These are phyloP conservation scores for Siniperca undulata DNA, from an alignment of 2,797 vertebrate species.

Conservation along the genomic window DNA sequence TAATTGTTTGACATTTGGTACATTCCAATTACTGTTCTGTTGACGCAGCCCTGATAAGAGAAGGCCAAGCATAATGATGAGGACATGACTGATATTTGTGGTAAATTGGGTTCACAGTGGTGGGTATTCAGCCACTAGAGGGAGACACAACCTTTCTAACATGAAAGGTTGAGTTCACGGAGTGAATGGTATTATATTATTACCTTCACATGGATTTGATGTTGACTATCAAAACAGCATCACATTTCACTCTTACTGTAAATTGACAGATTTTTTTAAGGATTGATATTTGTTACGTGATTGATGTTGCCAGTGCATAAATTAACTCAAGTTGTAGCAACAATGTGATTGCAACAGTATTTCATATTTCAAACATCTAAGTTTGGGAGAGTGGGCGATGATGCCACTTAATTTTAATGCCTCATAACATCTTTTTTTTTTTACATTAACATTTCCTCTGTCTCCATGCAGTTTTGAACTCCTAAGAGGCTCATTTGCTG, in stretches of 20 bases:
- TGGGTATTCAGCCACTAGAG: slow-evolving; percentile 62
- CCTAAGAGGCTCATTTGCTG: slow-evolving; percentile 18
- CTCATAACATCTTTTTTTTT: slow-evolving; percentile 4
- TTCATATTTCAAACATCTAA: not conserved
- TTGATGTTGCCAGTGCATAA: not conserved
- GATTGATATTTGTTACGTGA: not conserved
- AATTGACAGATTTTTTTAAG: not conserved
- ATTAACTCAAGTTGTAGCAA: not conserved
- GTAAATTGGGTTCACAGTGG: slow-evolving; percentile 9
- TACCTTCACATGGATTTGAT: not conserved
- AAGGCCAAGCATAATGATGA: slow-evolving; percentile 43
- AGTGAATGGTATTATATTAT: not conserved
- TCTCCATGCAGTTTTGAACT: slow-evolving; percentile 2
- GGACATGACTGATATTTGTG: slow-evolving; percentile 11
- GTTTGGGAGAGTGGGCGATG: slow-evolving; percentile 27
- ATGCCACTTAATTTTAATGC: slow-evolving; percentile 20
- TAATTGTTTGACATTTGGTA: slow-evolving; percentile 60
- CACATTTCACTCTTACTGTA: not conserved
- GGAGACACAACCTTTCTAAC: slow-evolving; percentile 52
- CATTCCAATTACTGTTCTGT: slow-evolving; percentile 60
- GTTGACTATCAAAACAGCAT: not conserved
- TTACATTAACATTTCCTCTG: slow-evolving; percentile 23
- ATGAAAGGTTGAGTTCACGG: not conserved
- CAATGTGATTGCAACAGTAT: not conserved
- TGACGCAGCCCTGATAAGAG: slow-evolving; percentile 48